Evolutionary conservation across 2,113 vertebrate species (phyloP).

Genomic region (Platanista minor): DNA sequence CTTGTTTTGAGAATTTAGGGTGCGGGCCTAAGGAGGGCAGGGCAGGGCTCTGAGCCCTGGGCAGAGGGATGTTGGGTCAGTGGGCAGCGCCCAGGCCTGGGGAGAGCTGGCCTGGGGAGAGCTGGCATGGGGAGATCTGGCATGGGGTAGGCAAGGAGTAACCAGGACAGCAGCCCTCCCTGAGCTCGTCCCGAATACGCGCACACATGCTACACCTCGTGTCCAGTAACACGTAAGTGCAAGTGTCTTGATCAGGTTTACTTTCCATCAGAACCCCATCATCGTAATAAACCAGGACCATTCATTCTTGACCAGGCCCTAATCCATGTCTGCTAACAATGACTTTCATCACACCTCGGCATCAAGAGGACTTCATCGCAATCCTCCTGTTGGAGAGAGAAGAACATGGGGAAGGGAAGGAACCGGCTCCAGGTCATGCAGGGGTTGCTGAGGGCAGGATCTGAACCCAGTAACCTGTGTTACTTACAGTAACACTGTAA

Average conservation of each 20-base stretch:
- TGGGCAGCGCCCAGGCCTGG: neutral
- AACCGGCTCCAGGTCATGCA: neutral
- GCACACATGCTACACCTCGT: accelerated
- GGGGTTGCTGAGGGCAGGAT: neutral
- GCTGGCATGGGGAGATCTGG: neutral
- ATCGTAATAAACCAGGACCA: neutral
- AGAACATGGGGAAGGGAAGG: neutral
- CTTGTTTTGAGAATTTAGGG: neutral
- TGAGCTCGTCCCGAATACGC: neutral
- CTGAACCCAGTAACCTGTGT: neutral
- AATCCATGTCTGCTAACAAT: accelerated
- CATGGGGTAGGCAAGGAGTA: too few relatives aligned
- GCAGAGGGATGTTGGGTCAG: neutral
- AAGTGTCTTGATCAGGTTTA: neutral
- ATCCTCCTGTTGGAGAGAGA: neutral
- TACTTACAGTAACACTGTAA: too few relatives aligned
- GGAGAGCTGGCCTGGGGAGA: neutral
- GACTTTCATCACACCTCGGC: neutral
- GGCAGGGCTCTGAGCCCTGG: neutral
- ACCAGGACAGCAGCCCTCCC: neutral
- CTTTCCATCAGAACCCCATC: neutral
- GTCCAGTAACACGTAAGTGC: neutral
- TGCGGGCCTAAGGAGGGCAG: neutral
- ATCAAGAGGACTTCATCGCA: accelerated
- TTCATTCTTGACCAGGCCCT: neutral